Evolutionary conservation across 2,797 vertebrate genomes (phyloP).

Genomic region (Antennarius maculatus): DNA sequence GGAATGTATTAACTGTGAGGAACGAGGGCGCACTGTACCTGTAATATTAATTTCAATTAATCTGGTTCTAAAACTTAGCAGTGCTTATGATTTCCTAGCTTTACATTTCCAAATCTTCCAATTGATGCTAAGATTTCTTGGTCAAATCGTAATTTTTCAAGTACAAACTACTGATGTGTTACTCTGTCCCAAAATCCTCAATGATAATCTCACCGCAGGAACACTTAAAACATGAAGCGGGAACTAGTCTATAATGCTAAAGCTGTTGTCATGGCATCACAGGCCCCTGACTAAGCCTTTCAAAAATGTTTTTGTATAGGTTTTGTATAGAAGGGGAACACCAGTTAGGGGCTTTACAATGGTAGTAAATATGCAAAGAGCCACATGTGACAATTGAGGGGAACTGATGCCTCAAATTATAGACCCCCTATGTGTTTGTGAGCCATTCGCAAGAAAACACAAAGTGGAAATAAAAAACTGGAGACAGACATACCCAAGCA

Average conservation of each 20-base stretch:
- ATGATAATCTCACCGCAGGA: slow-evolving; percentile 34
- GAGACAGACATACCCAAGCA: background rate
- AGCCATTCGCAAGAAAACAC: slow-evolving; percentile 30
- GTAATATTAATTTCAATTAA: background rate
- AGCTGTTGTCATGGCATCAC: slow-evolving; percentile 67
- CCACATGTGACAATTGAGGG: slow-evolving; percentile 52
- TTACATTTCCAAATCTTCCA: background rate
- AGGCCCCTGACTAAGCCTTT: slow-evolving; percentile 62
- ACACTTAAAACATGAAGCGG: slow-evolving; percentile 38
- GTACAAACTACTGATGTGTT: background rate
- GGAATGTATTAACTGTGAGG: too few relatives aligned
- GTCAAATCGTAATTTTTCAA: background rate
- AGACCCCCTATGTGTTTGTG: slow-evolving; percentile 43
- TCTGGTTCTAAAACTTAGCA: background rate
- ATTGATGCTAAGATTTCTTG: background rate
- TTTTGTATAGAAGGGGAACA: slow-evolving; percentile 46
- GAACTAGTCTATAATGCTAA: slow-evolving; percentile 50
- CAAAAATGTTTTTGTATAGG: slow-evolving; percentile 62
- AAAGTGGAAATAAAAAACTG: slow-evolving; percentile 28
- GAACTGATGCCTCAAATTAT: slow-evolving; percentile 54
- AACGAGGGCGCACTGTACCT: too few relatives aligned
- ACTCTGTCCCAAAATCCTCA: slow-evolving; percentile 13
- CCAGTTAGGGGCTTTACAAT: slow-evolving; percentile 56
- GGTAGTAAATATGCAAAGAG: slow-evolving; percentile 66
- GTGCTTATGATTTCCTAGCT: background rate